Evolutionary conservation across 2,888 invertebrate species (phyloP), one percentile per base, ranked within the genome.

Genomic region (Orthonevra nobilis): DNA sequence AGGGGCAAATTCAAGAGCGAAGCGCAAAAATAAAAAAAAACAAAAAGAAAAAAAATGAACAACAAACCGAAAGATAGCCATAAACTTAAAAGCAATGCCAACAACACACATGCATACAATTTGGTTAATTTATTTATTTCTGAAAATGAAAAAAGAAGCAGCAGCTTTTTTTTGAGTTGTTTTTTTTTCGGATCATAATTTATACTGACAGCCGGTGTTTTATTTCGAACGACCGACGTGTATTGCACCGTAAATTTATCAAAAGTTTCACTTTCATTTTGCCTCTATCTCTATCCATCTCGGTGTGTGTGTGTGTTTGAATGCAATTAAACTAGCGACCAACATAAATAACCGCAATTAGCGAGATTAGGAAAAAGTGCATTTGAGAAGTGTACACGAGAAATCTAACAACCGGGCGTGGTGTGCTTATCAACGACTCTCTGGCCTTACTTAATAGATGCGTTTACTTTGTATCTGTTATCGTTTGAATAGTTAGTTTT

Each of bases 221-320:
- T 12, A 32, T 46, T 23, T 38, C 36, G 10, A 40, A 28, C 14
- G 38, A 12, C 3, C 7, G 42, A 15, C 23, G 28, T 34, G 9
- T 20, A 38, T 12, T 64, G 58, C 48, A 66, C 20, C 20, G 58
- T 17, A 30, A 44, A 60, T 66, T 66, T 52, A 73, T 58, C 60
- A 60, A 50, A 60, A 52, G 42, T 73, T 72, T 74, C 73, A 74
- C 60, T 74, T 74, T 74, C 73, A 44, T 38, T 60, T 46, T 30
- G 23, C 3, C 3, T 5, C 30, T n/a, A 26, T 20, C 34, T 58
- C 10, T 72, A 20, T 40, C 10, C 52, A 23, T 5, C 3, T 4
- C 23, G 23, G 5, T n/a, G 17, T 42, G n/a, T 48, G n/a, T 30
- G 19, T 42, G 23, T 56, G 44, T 12, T 44, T 36, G 20, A 26